phyloP scores from a whole-genome alignment of 2,888 invertebrate species.

The Melipona beecheii region DNA sequence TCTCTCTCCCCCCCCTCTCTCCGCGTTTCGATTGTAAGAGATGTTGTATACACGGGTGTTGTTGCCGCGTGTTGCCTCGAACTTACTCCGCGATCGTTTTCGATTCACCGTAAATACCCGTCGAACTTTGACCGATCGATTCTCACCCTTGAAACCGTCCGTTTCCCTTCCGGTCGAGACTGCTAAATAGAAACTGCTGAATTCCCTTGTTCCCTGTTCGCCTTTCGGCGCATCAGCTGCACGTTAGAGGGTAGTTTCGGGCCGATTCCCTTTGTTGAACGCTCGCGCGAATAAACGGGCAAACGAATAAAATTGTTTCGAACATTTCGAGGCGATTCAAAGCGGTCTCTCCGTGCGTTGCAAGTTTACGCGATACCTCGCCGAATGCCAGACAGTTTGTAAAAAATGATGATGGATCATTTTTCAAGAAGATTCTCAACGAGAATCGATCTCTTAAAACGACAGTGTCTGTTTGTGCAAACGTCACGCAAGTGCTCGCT shows the following conservation, averaged over 20 bases:
- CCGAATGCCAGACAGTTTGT: neutral
- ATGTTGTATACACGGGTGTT: neutral
- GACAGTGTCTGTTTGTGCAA: no score
- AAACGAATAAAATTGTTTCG: slow-evolving; percentile 12
- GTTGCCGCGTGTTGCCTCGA: neutral
- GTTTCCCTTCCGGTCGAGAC: neutral
- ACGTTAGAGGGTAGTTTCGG: slow-evolving; percentile 17
- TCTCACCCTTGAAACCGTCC: slow-evolving; percentile 30
- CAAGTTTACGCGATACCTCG: neutral
- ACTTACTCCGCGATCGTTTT: slow-evolving; percentile 11
- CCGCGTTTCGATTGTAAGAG: neutral
- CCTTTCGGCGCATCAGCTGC: slow-evolving; percentile 19
- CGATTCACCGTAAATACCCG: slow-evolving; percentile 27
- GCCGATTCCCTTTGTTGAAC: slow-evolving; percentile 3
- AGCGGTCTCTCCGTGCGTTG: neutral
- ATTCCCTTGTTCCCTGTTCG: slow-evolving; percentile 16
- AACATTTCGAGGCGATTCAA: neutral
- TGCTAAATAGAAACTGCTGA: slow-evolving; percentile 20
- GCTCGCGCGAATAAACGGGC: neutral
- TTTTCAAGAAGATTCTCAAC: no score
- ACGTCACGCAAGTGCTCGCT: no score
- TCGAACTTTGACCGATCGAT: slow-evolving; percentile 32
- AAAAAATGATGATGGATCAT: neutral
- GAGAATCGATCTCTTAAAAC: no score
- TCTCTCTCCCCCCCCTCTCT: neutral